A percentile compares a stretch with the other conserved stretches of the same genome.
These are phyloP conservation scores for Macroteleia sp. DNA, from an alignment of 2,888 invertebrate species.

Conservation along the genomic window DNA sequence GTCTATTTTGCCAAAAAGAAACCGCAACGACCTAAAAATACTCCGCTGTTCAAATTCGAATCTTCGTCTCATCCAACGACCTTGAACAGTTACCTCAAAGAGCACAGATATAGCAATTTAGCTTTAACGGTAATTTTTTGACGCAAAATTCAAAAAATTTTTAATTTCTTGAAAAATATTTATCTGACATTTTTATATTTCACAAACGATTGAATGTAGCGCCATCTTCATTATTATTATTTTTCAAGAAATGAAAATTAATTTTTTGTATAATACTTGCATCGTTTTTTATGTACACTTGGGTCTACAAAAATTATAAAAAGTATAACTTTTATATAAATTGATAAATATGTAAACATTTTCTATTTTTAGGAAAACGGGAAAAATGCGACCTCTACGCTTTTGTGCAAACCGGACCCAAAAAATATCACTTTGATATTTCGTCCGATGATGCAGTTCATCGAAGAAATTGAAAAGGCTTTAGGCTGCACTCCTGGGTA, in stretches of 20 bases:
- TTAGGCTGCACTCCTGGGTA: slow-evolving; percentile 86
- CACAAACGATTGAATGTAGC: too few relatives aligned
- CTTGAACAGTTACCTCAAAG: slow-evolving; percentile 77
- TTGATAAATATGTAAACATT: too few relatives aligned
- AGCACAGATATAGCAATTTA: slow-evolving; percentile 84
- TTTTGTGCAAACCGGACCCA: slow-evolving; percentile 91
- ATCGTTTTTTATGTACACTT: too few relatives aligned
- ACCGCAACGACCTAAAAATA: slow-evolving; percentile 79
- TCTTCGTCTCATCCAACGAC: slow-evolving; percentile 85
- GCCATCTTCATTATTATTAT: too few relatives aligned
- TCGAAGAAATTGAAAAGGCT: slow-evolving; percentile 91
- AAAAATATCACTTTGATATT: slow-evolving; percentile 91
- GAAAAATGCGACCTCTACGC: too few relatives aligned
- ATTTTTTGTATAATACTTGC: too few relatives aligned
- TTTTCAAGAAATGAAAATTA: too few relatives aligned
- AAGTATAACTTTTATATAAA: too few relatives aligned
- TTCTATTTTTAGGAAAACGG: slow-evolving; percentile 71
- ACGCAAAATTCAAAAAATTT: too few relatives aligned
- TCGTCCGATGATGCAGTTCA: slow-evolving; percentile 92
- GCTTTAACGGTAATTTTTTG: slow-evolving; percentile 72
- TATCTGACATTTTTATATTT: too few relatives aligned
- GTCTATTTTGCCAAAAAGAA: slow-evolving; percentile 85
- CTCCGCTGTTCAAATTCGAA: slow-evolving; percentile 75
- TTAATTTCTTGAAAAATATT: not conserved
- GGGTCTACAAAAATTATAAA: too few relatives aligned